Base-by-base conservation (phyloP, 2,797 vertebrate genomes). In the Eleutherodactylus coqui region DNA sequence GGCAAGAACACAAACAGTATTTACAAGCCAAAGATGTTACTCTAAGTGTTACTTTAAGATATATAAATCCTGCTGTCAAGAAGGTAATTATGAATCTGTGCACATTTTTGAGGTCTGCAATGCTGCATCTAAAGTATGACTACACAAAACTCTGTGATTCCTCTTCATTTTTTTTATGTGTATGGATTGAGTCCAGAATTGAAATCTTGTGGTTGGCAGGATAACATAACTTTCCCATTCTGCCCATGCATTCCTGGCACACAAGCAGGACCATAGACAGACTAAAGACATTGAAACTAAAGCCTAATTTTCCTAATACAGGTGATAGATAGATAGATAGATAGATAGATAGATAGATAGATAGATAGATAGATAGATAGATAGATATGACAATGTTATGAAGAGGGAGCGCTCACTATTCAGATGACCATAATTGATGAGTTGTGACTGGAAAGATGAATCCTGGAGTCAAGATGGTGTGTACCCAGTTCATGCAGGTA, bases 141-240 rank as follows among this genome's bases (percentile, higher is more conserved):
- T 49, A 13, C 41, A 32, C 55, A 64, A 19, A 34, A 19, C 27
- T 73, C 53, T 75, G 29, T 70, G 53, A 67, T 58, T 58, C 29
- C 64, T 79, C 24, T 34, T 58, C 21, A 60, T 51, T 41, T 75
- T 53, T 84, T 34, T 79, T 19, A 36, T 64, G 36, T 70, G 62
- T 75, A 47, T 69, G 27, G 64, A 67, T 45, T n/a, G n/a, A 41
- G 17, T 8, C 19, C 34, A 38, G 51, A 83, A 58, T 73, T 84
- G 77, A 70, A 86, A 80, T 83, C 79, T 89, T 78, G 41, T 17
- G 5, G 86, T 84, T 90, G 88, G 89, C 88, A 89, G 89, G 87
- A 87, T 92, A 91, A 91, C 51, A 27, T 84, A 58, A 70, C 55
- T 89, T 82, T 64, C 47, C 69, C 34, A n/a, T 82, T 73, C 27